These are phyloP conservation scores for Gymnocheta viridis DNA, from an alignment of 2,888 invertebrate species.

Conservation along the genomic window DNA sequence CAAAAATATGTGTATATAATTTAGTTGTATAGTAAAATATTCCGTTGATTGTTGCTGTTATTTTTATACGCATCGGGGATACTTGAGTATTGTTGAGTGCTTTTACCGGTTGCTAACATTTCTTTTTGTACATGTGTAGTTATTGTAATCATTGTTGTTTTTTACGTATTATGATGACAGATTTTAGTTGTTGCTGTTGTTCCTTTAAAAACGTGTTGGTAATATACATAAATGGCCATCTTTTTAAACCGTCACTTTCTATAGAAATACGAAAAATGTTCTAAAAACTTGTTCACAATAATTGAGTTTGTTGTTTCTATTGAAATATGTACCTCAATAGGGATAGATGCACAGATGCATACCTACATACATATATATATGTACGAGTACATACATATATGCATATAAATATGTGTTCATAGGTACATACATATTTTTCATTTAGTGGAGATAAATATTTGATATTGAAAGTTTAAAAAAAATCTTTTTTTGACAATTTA, in stretches of 20 bases:
- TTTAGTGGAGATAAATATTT: too few relatives aligned
- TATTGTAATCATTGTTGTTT: neutral
- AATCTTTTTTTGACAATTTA: too few relatives aligned
- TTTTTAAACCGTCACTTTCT: conserved; percentile 18
- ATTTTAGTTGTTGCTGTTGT: conserved; percentile 38
- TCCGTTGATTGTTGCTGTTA: conserved; percentile 50
- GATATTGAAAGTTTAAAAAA: too few relatives aligned
- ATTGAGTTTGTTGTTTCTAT: neutral
- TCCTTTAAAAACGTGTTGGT: conserved; percentile 36
- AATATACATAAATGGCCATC: conserved; percentile 59
- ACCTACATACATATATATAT: neutral
- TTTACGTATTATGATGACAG: conserved; percentile 13
- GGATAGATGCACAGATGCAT: neutral
- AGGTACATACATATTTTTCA: neutral
- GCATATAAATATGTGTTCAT: neutral
- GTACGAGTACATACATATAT: neutral
- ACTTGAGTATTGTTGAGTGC: conserved; percentile 66
- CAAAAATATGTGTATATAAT: neutral
- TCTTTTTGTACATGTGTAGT: neutral
- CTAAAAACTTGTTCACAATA: neutral
- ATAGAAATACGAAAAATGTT: neutral
- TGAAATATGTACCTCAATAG: neutral
- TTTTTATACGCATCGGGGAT: conserved; percentile 67
- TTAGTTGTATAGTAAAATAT: conserved; percentile 44
- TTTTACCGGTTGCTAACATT: conserved; percentile 67